Conservation (phyloP, 2,797 vertebrate species). For the Malacoraja senta region DNA sequence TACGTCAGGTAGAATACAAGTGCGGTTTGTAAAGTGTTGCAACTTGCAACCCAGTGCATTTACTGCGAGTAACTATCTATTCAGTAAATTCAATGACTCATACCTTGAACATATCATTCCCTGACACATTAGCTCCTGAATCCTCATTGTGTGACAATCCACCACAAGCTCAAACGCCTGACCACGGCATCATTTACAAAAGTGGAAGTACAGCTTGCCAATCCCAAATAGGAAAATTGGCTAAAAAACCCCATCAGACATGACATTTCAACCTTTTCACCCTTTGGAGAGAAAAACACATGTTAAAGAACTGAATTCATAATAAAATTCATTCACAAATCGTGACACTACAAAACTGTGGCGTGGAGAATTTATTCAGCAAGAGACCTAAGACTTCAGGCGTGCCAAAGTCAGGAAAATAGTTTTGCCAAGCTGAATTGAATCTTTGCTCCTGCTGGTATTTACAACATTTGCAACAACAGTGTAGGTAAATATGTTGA, state of each 20-base stretch:
- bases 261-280: slow-evolving; percentile 32
- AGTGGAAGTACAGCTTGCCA: not conserved
- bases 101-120: slow-evolving; percentile 19
- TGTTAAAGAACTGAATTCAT: slow-evolving; percentile 19
- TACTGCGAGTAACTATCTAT: not conserved
- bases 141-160: not conserved
- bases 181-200: slow-evolving; percentile 10
- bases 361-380: not conserved
- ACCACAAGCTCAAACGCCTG: slow-evolving; percentile 21
- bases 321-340: slow-evolving; percentile 3
- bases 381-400: not conserved
- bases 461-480: not conserved
- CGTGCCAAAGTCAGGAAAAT: not conserved
- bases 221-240: not conserved
- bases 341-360: not conserved
- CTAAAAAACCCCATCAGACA: not conserved
- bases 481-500: not conserved
- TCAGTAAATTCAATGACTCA: slow-evolving; percentile 20
- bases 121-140: slow-evolving; percentile 31
- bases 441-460: not conserved
- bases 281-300: not conserved
- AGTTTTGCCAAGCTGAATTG: not conserved
- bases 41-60: slow-evolving; percentile 22
- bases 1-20: slow-evolving; percentile 9
- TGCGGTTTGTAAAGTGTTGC: not conserved